These are phyloP conservation scores for Rutpela maculata DNA, from an alignment of 2,888 invertebrate species.

Conservation along the genomic window DNA sequence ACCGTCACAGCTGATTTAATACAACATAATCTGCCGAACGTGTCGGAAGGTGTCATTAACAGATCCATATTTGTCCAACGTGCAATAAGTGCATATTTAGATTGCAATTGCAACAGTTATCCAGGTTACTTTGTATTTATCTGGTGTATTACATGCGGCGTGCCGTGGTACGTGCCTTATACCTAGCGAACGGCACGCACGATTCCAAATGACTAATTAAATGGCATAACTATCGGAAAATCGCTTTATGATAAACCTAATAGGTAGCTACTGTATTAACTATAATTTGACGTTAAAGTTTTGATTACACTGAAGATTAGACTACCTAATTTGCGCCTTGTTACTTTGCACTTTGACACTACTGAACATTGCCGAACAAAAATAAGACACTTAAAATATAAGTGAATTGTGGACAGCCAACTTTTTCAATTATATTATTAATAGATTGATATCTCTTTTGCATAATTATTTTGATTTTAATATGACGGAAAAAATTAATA, in stretches of 20 bases:
- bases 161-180: constrained; percentile 32
- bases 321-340: background rate
- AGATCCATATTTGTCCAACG: constrained; percentile 26
- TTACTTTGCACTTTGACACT: too few relatives aligned
- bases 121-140: constrained; percentile 47
- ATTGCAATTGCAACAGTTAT: constrained; percentile 38
- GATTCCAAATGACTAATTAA: constrained; percentile 39
- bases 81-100: constrained; percentile 44
- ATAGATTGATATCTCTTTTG: too few relatives aligned
- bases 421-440: too few relatives aligned
- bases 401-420: too few relatives aligned
- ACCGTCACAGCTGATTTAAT: constrained; percentile 11
- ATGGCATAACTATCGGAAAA: constrained; percentile 31
- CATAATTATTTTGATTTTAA: too few relatives aligned
- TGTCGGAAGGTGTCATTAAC: constrained; percentile 36
- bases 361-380: too few relatives aligned
- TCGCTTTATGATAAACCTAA: background rate
- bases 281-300: constrained; percentile 5
- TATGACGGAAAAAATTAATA: too few relatives aligned
- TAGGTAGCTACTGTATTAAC: constrained; percentile 10
- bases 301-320: background rate
- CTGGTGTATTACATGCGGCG: constrained; percentile 33
- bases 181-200: constrained; percentile 35
- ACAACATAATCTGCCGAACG: constrained; percentile 31
- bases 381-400: too few relatives aligned